These are phyloP conservation scores for Caenorhabditis inopinata DNA, from an alignment of 1,140 invertebrate genomes.

Conservation along the genomic window DNA sequence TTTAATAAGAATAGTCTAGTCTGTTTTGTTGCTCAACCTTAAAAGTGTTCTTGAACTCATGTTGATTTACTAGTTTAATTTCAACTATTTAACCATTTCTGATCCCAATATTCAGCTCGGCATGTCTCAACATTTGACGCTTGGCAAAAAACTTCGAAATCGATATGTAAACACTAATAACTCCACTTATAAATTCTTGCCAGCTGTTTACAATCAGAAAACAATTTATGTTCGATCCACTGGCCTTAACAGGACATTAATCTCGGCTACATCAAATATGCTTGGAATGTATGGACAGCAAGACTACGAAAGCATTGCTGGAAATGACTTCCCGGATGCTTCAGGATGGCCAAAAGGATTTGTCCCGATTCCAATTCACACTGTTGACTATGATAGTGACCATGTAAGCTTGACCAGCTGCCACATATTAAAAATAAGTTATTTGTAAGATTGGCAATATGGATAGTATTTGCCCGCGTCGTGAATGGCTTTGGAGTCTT, in stretches of 20 bases:
- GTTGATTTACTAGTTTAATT: too few species aligned
- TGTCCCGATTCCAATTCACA: slow-evolving; percentile 43
- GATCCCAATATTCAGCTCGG: neutral
- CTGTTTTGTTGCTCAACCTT: too few species aligned
- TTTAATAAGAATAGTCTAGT: neutral
- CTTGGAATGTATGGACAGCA: slow-evolving; percentile 37
- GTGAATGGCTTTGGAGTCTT: slow-evolving; percentile 23
- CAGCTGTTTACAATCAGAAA: neutral
- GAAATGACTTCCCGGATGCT: slow-evolving; percentile 17
- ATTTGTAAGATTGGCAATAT: slow-evolving; percentile 40
- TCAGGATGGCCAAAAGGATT: slow-evolving; percentile 35
- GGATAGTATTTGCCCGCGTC: slow-evolving; percentile 22
- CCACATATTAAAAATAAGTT: neutral
- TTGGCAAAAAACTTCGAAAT: neutral
- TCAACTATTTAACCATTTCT: neutral
- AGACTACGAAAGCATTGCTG: neutral
- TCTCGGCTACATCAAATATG: slow-evolving; percentile 38
- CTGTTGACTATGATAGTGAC: slow-evolving; percentile 38
- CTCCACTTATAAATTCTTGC: neutral
- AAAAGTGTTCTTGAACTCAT: too few species aligned
- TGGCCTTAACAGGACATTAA: slow-evolving; percentile 27
- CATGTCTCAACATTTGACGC: slow-evolving; percentile 4
- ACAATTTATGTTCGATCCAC: slow-evolving; percentile 35
- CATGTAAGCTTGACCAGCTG: slow-evolving; percentile 33
- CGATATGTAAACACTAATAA: neutral